These are phyloP conservation scores for Drosophila tristis DNA, from an alignment of 1,140 invertebrate species.

Conservation along the genomic window DNA sequence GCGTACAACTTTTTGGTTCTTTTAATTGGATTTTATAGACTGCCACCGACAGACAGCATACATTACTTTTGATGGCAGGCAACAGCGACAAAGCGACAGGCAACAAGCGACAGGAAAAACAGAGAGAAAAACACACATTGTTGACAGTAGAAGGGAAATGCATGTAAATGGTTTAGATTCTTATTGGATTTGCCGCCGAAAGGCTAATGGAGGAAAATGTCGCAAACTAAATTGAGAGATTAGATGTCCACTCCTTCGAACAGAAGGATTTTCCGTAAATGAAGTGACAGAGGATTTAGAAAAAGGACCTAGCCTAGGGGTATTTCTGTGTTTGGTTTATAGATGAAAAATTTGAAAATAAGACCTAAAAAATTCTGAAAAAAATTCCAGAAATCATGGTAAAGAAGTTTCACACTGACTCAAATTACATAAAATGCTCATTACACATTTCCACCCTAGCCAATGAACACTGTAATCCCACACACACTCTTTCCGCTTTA, in stretches of 20 bases:
- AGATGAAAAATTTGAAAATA: too few species aligned
- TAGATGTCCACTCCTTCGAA: too few species aligned
- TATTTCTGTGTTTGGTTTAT: too few species aligned
- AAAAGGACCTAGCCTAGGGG: too few species aligned
- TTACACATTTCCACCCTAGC: not conserved
- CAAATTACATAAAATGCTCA: too few species aligned
- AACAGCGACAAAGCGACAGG: too few species aligned
- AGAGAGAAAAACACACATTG: not conserved
- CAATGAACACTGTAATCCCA: constrained; percentile 6
- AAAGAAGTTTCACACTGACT: not conserved
- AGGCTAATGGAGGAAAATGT: not conserved
- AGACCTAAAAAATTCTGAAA: too few species aligned
- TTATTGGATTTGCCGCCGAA: constrained; percentile 1
- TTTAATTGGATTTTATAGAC: constrained; percentile 39
- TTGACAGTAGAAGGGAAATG: not conserved
- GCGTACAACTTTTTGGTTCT: constrained; percentile 10
- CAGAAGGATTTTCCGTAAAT: too few species aligned
- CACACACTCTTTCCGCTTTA: not conserved
- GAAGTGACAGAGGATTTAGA: too few species aligned
- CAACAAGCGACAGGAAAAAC: not conserved
- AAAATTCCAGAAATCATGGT: not conserved
- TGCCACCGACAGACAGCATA: constrained; percentile 2
- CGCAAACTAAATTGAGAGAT: too few species aligned
- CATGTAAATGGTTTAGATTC: not conserved
- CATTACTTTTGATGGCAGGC: constrained; percentile 15